These are phyloP conservation scores for Thunnus thynnus DNA, from an alignment of 2,113 vertebrate genomes.

Conservation along the genomic window DNA sequence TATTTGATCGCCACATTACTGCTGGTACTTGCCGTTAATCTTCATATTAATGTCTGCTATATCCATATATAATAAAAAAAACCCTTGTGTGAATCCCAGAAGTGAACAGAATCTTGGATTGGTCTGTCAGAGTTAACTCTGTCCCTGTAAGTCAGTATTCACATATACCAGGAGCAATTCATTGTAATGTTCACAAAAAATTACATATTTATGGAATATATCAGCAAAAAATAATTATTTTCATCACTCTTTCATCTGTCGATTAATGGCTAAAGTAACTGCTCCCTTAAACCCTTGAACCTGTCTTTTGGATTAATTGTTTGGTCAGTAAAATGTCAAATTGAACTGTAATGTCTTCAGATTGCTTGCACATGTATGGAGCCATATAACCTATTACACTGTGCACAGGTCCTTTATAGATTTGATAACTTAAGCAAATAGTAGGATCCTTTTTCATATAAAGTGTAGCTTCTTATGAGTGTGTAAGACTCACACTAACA, in stretches of 20 bases:
- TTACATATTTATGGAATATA: too few species aligned
- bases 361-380: neutral
- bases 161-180: neutral
- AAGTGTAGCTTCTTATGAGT: neutral
- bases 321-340: too few species aligned
- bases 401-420: neutral
- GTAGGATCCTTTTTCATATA: neutral
- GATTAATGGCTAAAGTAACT: too few species aligned
- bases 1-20: neutral
- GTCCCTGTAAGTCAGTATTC: neutral
- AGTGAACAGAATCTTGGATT: neutral
- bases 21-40: neutral
- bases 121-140: neutral
- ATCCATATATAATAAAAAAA: neutral
- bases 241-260: too few species aligned
- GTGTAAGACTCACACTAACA: neutral
- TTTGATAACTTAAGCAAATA: neutral
- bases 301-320: too few species aligned
- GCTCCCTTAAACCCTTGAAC: too few species aligned
- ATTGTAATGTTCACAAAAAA: too few species aligned
- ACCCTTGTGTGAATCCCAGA: neutral
- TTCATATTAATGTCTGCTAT: neutral
- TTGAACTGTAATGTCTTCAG: too few species aligned
- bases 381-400: neutral
- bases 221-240: too few species aligned